Base-by-base conservation (phyloP, 2,113 vertebrate genomes). In the Uria lomvia region DNA sequence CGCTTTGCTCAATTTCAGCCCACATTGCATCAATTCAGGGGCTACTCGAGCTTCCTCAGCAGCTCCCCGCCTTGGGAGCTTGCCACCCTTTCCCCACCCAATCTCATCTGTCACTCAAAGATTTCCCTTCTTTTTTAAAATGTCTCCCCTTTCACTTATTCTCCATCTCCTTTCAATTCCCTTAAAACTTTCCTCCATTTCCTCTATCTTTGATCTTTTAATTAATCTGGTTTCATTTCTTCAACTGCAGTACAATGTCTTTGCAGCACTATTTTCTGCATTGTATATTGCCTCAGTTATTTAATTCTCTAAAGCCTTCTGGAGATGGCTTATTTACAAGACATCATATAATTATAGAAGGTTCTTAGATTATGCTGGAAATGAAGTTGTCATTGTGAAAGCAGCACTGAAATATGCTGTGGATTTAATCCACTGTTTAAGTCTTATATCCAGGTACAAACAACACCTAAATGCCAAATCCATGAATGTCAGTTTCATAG, bases 321-420 rank as follows among this genome's bases (percentile, higher is more conserved):
- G 22, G 34, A 94, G 43, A 71, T 22, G 29, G 50, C 22, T 95
- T 92, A 83, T 93, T 95, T 95, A 84, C 92, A 96, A 75, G 82
- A 74, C 29, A 55, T n/a, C 20, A 36, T 70, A 43, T 77, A 94
- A 77, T 80, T 86, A 59, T 67, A 62, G 26, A 93, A 92, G 55
- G 59, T 15, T 92, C 92, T 96, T 80, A 93, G 58, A 88, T 12
- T 93, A 50, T 2, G 1, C 42, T 95, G 68, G 36, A 96, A 95
- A 96, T 80, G 13, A 88, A 93, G 68, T 4, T 92, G 75, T 92
- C 55, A 47, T 36, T 92, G 72, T 15, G 3, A 86, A 94, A 70
- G 29, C 15, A 76, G 26, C 71, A 59, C 38, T 93, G 62, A 94
- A 92, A 86, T 38, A 70, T 8, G 3, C 9, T 50, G 43, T 67